Evolutionary conservation across 2,888 invertebrate genomes (phyloP), one percentile per base, ranked within the genome.

Genomic region (Parnassius mnemosyne): DNA sequence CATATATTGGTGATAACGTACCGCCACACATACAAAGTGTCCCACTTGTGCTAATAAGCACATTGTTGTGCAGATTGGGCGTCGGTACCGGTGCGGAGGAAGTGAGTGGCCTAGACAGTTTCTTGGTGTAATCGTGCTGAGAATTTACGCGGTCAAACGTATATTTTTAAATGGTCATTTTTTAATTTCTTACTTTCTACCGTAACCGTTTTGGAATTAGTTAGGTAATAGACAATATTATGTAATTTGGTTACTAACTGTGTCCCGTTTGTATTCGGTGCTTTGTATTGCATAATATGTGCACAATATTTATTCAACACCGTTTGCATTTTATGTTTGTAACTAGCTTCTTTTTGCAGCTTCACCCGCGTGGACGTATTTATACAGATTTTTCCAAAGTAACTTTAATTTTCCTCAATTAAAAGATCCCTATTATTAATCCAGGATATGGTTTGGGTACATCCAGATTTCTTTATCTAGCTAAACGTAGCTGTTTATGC

Each of bases 81-180:
- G 76, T 76, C 78, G 76, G 75, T 72, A 69, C 61, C 69, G 68
- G 60, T 68, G 68, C 65, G 67, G 70, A 77, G 83, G 85, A 83
- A 84, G 85, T 80, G 80, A 83, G 77, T 72, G 87, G 81, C 87
- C 87, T 87, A 84, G 84, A 65, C 57, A 61, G 74, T 81, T 81
- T 85, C 84, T 87, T 81, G 79, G 81, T 81, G 79, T 68, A 78
- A 70, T 75, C 83, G 86, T 84, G 85, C 68, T 47, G 61, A 71
- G 87, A 87, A 85, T 87, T 76, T 71, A 70, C 72, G 77, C 66
- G 58, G 41, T 63, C 61, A 52, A 61, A 11, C 5, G 10, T 34
- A 65, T 63, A 57, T 44, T 60, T 52, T 60, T 60, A 64, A 34
- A 64, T 56, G 56, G 60, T 57, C 51, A 53, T 52, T 61, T 53